Evolutionary conservation across 2,113 vertebrate species (phyloP).

Genomic region (Otolemur garnettii): DNA sequence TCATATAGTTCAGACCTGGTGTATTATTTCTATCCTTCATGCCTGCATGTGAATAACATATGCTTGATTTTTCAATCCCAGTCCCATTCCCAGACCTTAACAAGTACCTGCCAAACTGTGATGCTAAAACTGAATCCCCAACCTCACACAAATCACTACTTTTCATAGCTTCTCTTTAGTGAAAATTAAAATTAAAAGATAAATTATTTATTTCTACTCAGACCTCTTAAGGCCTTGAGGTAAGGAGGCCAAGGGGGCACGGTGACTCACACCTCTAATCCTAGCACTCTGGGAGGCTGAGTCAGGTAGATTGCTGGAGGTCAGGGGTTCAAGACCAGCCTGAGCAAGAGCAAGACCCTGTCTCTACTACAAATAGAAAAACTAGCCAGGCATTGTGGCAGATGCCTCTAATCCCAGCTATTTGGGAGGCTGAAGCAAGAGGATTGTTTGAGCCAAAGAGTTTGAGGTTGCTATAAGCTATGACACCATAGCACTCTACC

Average conservation of each 20-base stretch:
- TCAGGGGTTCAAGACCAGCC: too few species aligned
- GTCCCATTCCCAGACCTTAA: background rate
- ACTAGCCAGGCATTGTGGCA: too few species aligned
- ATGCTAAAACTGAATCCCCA: background rate
- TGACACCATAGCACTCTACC: too few species aligned
- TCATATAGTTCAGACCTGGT: background rate
- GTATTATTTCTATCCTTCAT: background rate
- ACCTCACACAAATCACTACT: background rate
- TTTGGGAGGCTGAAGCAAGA: too few species aligned
- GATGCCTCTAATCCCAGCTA: too few species aligned
- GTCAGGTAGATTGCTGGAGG: too few species aligned
- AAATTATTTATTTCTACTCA: background rate
- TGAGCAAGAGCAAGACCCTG: too few species aligned
- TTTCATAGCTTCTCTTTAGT: conserved; percentile 2
- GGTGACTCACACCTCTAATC: too few species aligned
- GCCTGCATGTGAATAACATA: background rate
- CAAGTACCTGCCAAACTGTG: background rate
- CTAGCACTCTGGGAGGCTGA: too few species aligned
- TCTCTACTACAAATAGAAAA: too few species aligned
- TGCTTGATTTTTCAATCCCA: background rate
- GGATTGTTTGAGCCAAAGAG: too few species aligned
- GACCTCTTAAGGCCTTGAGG: background rate
- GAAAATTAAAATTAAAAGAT: background rate
- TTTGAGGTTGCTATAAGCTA: too few species aligned
- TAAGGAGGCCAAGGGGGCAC: background rate